These are phyloP conservation scores for Sphaerophoria rueppellii DNA, from an alignment of 2,888 invertebrate genomes.

Conservation along the genomic window DNA sequence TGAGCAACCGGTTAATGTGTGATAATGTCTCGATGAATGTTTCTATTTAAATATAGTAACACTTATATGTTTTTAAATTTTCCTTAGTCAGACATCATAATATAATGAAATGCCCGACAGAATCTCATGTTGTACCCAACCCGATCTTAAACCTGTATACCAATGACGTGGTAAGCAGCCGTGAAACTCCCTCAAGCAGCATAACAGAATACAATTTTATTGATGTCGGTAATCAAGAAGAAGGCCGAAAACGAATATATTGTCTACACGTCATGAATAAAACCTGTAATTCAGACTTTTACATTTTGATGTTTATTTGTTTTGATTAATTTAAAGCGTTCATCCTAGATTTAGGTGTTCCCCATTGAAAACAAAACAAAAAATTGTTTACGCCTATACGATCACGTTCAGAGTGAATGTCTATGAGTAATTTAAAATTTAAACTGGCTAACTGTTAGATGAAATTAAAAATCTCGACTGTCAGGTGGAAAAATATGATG, in stretches of 20 bases:
- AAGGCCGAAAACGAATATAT: no score
- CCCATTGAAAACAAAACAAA: background rate
- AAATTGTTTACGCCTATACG: conserved; percentile 17
- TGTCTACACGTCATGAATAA: background rate
- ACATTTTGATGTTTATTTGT: conserved; percentile 2
- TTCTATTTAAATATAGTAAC: no score
- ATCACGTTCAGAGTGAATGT: conserved; percentile 21
- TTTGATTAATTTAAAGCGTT: background rate
- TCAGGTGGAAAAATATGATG: background rate
- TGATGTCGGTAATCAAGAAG: no score
- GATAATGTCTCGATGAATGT: background rate
- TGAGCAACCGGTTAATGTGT: conserved; percentile 7
- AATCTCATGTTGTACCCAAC: no score
- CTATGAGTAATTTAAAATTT: background rate
- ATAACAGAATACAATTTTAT: no score
- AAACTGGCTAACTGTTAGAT: background rate
- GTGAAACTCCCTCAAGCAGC: no score
- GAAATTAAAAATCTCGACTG: background rate
- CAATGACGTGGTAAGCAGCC: no score
- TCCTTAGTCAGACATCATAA: no score
- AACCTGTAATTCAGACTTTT: background rate
- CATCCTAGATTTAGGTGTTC: conserved; percentile 6
- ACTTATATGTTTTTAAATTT: no score
- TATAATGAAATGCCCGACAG: no score
- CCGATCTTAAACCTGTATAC: no score